Conservation (phyloP, 2,888 invertebrate genomes). For the Nomada lathburiana region DNA sequence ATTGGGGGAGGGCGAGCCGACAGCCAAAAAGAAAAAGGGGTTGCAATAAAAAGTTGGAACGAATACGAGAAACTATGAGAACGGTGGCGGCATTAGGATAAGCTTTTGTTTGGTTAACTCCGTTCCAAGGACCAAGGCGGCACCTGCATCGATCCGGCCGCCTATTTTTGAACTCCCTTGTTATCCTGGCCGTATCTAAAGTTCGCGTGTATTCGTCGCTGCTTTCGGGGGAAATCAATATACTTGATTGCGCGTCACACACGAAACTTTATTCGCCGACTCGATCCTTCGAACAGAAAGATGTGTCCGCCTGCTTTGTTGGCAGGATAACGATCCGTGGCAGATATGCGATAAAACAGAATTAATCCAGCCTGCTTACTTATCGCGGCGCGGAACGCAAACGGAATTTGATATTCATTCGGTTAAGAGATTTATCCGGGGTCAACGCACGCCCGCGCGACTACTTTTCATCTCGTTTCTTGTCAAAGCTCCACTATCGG, state of each 20-base stretch:
- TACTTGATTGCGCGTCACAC: constrained; percentile 62
- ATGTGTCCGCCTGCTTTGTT: constrained; percentile 13
- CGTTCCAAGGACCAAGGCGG: constrained; percentile 62
- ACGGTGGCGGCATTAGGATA: constrained; percentile 24
- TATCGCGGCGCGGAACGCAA: constrained; percentile 14
- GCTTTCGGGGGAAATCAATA: constrained; percentile 61
- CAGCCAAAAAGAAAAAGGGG: background rate
- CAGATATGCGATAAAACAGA: constrained; percentile 8
- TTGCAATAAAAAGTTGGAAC: constrained; percentile 18
- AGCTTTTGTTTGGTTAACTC: constrained; percentile 46
- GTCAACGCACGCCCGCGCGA: constrained; percentile 7
- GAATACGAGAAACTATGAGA: constrained; percentile 25
- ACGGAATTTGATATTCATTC: constrained; percentile 48
- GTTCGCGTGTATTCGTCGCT: constrained; percentile 59
- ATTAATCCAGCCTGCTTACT: constrained; percentile 11
- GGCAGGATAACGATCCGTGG: constrained; percentile 25
- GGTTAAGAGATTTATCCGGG: constrained; percentile 40
- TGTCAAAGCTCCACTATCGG: constrained; percentile 21
- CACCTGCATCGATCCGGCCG: constrained; percentile 73
- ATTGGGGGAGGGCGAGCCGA: background rate
- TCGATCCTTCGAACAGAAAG: constrained; percentile 15
- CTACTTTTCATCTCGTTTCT: constrained; percentile 43
- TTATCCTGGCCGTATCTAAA: constrained; percentile 72
- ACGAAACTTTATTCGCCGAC: constrained; percentile 37
- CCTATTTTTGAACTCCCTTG: constrained; percentile 76